Evolutionary conservation across 2,113 vertebrate species (phyloP).

Genomic region (Bagarius yarrelli): DNA sequence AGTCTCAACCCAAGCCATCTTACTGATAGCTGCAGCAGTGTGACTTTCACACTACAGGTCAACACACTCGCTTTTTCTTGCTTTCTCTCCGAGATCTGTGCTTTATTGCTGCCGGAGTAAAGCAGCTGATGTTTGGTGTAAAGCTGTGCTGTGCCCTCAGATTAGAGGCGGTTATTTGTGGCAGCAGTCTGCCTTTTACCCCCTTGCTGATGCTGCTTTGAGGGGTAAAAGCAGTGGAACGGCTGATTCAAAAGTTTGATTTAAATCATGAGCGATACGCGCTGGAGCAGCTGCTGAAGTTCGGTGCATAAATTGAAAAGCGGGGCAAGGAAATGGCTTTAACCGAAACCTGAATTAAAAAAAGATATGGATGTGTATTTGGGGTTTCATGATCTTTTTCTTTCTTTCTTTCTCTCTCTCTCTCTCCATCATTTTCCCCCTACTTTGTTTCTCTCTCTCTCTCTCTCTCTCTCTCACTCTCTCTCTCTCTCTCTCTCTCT

Average conservation of each 20-base stretch:
- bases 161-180: conserved; percentile 20
- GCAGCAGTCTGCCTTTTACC: not conserved
- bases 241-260: conserved; percentile 3
- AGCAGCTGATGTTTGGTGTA: conserved; percentile 13
- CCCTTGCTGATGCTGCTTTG: not conserved
- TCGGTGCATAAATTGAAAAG: not conserved
- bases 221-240: not conserved
- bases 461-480: not conserved
- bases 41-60: conserved; percentile 29
- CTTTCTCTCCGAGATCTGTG: not conserved
- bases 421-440: not conserved
- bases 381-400: not conserved
- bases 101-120: conserved; percentile 32
- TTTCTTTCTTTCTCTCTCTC: not conserved
- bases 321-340: not conserved
- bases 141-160: conserved; percentile 7
- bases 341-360: not conserved
- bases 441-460: not conserved
- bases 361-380: not conserved
- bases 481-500: no score
- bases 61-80: not conserved
- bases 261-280: conserved; percentile 26
- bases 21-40: conserved; percentile 22
- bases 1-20: conserved; percentile 23
- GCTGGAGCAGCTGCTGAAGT: conserved; percentile 5